These are phyloP conservation scores for Brachycybe producta DNA, from an alignment of 2,888 invertebrate species.

Conservation along the genomic window DNA sequence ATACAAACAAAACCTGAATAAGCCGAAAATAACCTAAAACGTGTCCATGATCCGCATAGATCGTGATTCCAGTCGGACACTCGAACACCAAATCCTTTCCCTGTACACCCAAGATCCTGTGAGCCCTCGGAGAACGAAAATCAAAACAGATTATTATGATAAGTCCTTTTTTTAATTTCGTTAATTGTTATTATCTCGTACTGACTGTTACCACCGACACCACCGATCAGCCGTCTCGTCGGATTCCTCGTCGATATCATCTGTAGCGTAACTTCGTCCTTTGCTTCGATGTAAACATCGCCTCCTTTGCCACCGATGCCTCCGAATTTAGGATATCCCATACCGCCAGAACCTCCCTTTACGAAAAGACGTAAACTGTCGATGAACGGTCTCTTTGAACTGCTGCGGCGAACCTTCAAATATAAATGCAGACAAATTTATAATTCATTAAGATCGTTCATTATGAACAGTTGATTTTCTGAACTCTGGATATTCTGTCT, in stretches of 20 bases:
- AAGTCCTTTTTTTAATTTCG: neutral
- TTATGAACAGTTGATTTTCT: no score
- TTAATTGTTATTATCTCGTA: slow-evolving; percentile 22
- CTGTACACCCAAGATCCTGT: slow-evolving; percentile 57
- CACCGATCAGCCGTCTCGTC: slow-evolving; percentile 48
- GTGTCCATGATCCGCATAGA: slow-evolving; percentile 52
- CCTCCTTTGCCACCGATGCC: slow-evolving; percentile 85
- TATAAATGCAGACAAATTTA: no score
- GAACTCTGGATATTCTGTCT: no score
- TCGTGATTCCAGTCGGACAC: slow-evolving; percentile 68
- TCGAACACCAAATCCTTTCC: slow-evolving; percentile 57
- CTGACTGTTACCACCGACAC: slow-evolving; percentile 60
- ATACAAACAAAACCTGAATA: neutral
- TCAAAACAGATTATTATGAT: neutral
- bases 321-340: slow-evolving; percentile 64
- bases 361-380: slow-evolving; percentile 69
- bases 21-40: slow-evolving; percentile 41
- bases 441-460: no score
- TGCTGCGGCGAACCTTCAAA: neutral
- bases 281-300: slow-evolving; percentile 50
- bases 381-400: slow-evolving; percentile 44
- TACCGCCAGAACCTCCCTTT: slow-evolving; percentile 69
- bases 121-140: no score
- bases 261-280: slow-evolving; percentile 27
- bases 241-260: slow-evolving; percentile 37